phyloP scores from a whole-genome alignment of 2,113 vertebrate genomes.

The Notothenia rossii region DNA sequence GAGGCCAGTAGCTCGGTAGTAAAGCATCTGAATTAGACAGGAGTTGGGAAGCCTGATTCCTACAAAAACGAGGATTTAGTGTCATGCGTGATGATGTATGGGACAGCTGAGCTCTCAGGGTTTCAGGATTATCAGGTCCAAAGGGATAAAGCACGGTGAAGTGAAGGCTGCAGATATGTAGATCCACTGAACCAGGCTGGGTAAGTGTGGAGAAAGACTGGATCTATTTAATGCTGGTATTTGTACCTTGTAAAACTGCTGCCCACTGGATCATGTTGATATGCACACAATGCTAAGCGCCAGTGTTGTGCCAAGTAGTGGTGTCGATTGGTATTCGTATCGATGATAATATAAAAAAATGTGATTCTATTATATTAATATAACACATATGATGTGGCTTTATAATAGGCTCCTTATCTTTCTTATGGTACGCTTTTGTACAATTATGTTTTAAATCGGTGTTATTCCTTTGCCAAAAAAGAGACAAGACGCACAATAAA shows the following conservation, averaged over 20 bases:
- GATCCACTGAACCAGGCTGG: constrained; percentile 42
- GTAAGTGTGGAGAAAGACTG: constrained; percentile 33
- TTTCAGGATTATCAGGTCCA: constrained; percentile 59
- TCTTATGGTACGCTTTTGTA: no score
- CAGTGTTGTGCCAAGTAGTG: background rate
- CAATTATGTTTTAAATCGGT: no score
- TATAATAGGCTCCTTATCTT: no score
- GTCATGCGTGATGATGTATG: constrained; percentile 58
- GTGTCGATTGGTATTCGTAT: no score
- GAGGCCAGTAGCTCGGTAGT: constrained; percentile 52
- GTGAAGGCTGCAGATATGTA: constrained; percentile 37
- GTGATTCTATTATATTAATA: no score
- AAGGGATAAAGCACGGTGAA: constrained; percentile 61
- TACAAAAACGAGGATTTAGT: constrained; percentile 57
- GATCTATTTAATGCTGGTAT: constrained; percentile 51
- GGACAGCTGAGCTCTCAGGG: constrained; percentile 54
- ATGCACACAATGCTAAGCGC: background rate
- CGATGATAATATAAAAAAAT: no score
- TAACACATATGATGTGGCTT: no score
- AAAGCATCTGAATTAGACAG: constrained; percentile 66
- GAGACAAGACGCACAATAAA: no score
- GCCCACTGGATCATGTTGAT: background rate
- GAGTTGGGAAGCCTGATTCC: constrained; percentile 49
- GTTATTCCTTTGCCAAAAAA: no score
- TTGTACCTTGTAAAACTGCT: constrained; percentile 20